Conservation (phyloP, 2,113 vertebrate species). For the Mus spicilegus region DNA sequence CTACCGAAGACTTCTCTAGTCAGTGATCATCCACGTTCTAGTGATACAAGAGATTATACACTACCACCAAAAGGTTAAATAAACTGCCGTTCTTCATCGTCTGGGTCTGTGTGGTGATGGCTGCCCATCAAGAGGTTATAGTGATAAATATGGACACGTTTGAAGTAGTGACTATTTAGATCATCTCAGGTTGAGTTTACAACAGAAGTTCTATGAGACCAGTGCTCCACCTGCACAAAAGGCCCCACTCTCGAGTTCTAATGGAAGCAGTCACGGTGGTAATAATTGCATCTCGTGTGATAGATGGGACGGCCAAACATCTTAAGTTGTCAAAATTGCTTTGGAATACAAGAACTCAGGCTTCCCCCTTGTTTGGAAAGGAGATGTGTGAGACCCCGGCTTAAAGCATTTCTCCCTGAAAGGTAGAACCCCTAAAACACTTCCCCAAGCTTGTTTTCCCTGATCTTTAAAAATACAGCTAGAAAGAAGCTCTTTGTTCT, state of each 20-base stretch:
- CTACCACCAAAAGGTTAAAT: too few species aligned
- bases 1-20: constrained; percentile 95
- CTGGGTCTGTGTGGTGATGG: not conserved
- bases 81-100: not conserved
- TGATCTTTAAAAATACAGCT: too few species aligned
- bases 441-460: too few species aligned
- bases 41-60: not conserved
- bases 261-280: constrained; percentile 93
- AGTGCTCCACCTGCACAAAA: constrained; percentile 96
- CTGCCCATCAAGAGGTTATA: constrained; percentile 63
- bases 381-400: constrained; percentile 80
- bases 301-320: constrained; percentile 93
- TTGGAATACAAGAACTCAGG: constrained; percentile 97
- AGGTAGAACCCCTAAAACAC: too few species aligned
- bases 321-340: constrained; percentile 96
- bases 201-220: constrained; percentile 96
- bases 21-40: constrained; percentile 89
- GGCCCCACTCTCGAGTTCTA: constrained; percentile 93
- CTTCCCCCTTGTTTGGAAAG: constrained; percentile 96
- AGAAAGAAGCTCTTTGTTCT: too few species aligned
- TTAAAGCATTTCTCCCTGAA: too few species aligned
- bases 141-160: constrained; percentile 94
- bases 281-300: constrained; percentile 91
- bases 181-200: constrained; percentile 93
- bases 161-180: constrained; percentile 93